Conservation (phyloP, 2,888 invertebrate species). For the Serripes groenlandicus region DNA sequence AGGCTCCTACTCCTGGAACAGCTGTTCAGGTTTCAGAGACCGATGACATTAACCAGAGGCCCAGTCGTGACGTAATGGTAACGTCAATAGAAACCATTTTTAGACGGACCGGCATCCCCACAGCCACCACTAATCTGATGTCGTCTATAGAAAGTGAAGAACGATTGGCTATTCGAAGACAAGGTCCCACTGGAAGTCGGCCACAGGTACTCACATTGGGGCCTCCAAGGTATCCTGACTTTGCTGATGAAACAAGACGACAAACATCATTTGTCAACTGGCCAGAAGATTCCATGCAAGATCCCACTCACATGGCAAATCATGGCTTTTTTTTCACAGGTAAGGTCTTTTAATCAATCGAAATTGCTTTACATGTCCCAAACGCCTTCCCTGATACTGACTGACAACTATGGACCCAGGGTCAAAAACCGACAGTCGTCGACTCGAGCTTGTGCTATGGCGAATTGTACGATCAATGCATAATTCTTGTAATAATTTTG, state of each 20-base stretch:
- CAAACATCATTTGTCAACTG: slow-evolving; percentile 43
- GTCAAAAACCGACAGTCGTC: too few species aligned
- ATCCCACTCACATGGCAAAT: slow-evolving; percentile 42
- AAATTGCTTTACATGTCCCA: too few species aligned
- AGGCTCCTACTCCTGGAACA: neutral
- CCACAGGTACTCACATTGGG: neutral
- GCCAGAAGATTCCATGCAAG: slow-evolving; percentile 47
- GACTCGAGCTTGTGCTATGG: too few species aligned
- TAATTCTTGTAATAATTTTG: too few species aligned
- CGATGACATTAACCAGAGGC: slow-evolving; percentile 10
- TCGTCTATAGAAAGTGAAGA: slow-evolving; percentile 21
- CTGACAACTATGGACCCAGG: too few species aligned
- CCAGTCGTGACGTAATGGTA: slow-evolving; percentile 20
- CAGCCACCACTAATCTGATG: slow-evolving; percentile 30
- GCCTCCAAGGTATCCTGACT: slow-evolving; percentile 49
- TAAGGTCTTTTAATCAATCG: too few species aligned
- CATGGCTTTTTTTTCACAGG: slow-evolving; percentile 64
- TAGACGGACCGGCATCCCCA: neutral
- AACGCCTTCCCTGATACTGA: too few species aligned
- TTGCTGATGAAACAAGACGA: slow-evolving; percentile 25
- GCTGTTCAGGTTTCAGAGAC: slow-evolving; percentile 18
- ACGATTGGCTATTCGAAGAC: slow-evolving; percentile 1
- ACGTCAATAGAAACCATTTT: slow-evolving; percentile 33
- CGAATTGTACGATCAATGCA: too few species aligned
- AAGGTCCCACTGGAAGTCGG: neutral